Evolutionary conservation across 2,888 invertebrate species (phyloP), one percentile per base, ranked within the genome.

Genomic region (Nezara viridula): DNA sequence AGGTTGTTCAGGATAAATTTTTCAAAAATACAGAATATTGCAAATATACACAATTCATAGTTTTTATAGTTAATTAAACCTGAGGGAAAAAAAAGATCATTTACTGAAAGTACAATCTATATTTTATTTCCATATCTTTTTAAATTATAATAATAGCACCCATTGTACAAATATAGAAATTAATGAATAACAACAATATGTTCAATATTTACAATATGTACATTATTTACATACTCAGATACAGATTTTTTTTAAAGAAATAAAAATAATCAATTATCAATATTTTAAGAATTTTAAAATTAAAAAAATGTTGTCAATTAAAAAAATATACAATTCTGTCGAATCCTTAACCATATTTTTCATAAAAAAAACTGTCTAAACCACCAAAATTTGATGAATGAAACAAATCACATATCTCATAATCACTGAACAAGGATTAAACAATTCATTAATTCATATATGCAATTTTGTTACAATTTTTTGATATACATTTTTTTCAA

Each of bases 121-220:
- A 73, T 73, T 73, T 73, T 73, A 32, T 73, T 32, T 19, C 5
- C 9, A n/a, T 19, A 9, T 19, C n/a, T 60, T 19, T 2, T n/a
- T 55, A 2, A n/a, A 16, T 55, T 24, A 24, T 24, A 60, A 24
- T 16, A 73, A 16, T 7, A 73, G 19, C 32, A 9, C 27, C 5
- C 14, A 27, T 60, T 14, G 0, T 12, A 14, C 27, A 10, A 73
- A 73, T 7, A 73, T 19, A 19, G 14, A 73, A 73, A 37, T 37
- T 16, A 37, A 1, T 73, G 66, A 37, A 37, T 73, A 37, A 37
- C 10, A 77, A 24, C 44, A 40, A 81, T 81, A 81, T 44, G 44
- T 81, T 81, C 81, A 81, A 37, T 81, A 81, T 81, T 81, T 81
- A 81, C 81, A 81, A 44, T 44, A 81, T 81, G n/a, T 81, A 81